A percentile compares a stretch with the other conserved stretches of the same genome.
These are phyloP conservation scores for Cerceris ruficornis DNA, from an alignment of 2,888 invertebrate genomes.

Conservation along the genomic window DNA sequence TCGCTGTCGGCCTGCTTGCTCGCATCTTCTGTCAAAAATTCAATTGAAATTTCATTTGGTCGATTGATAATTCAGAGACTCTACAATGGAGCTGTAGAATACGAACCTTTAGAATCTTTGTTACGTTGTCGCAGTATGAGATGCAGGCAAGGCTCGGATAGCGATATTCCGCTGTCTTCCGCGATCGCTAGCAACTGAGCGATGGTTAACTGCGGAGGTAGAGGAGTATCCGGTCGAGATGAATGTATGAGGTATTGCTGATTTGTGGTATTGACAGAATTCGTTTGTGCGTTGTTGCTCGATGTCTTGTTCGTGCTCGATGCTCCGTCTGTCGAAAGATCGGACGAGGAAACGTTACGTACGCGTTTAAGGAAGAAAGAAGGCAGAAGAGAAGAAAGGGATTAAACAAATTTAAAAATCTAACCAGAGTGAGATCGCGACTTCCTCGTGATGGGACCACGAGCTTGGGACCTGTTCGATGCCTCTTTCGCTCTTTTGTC, in stretches of 20 bases:
- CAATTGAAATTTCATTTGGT: not conserved
- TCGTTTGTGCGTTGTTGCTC: constrained; percentile 72
- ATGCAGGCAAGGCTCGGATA: constrained; percentile 83
- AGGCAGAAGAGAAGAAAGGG: too few species aligned
- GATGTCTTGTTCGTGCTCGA: constrained; percentile 60
- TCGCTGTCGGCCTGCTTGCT: constrained; percentile 71
- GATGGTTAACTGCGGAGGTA: constrained; percentile 84
- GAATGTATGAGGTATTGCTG: constrained; percentile 82
- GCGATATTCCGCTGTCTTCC: constrained; percentile 82
- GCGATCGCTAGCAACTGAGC: constrained; percentile 85
- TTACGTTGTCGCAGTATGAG: constrained; percentile 75
- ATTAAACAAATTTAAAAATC: not conserved
- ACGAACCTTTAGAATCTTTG: constrained; percentile 76
- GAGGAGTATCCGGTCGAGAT: constrained; percentile 81
- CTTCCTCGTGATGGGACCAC: constrained; percentile 73
- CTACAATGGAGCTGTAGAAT: not conserved
- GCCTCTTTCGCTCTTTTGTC: constrained; percentile 94
- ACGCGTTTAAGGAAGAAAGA: too few species aligned
- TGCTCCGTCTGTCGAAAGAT: constrained; percentile 61
- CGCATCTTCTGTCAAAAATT: constrained; percentile 66
- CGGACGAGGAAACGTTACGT: not conserved
- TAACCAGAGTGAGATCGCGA: constrained; percentile 70
- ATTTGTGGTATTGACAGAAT: constrained; percentile 76
- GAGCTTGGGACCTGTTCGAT: constrained; percentile 84
- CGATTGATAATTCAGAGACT: not conserved